Conservation (phyloP, 1,140 invertebrate species). For the Drosophila lowei region DNA sequence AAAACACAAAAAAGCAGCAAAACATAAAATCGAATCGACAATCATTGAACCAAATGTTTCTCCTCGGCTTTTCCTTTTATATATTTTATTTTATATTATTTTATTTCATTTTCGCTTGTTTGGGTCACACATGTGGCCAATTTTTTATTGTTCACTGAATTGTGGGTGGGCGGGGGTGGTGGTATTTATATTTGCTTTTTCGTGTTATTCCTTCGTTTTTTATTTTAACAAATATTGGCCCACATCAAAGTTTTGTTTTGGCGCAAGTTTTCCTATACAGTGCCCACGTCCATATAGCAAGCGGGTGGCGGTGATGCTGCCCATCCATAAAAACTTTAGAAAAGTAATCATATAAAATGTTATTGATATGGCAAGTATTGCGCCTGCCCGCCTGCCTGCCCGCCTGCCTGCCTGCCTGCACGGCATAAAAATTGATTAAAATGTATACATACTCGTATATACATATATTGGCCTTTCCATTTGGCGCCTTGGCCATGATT, state of each 20-base stretch:
- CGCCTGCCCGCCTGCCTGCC: conserved; percentile 4
- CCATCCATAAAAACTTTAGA: conserved; percentile 71
- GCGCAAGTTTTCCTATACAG: conserved; percentile 45
- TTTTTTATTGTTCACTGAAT: conserved; percentile 74
- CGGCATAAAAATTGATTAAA: conserved; percentile 72
- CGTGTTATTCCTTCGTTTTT: conserved; percentile 30
- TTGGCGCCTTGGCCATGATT: conserved; percentile 20
- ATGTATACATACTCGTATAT: conserved; percentile 15
- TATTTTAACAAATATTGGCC: conserved; percentile 64
- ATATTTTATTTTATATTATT: conserved; percentile 7
- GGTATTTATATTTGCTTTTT: conserved; percentile 65
- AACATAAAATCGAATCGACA: conserved; percentile 64
- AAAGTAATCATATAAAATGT: conserved; percentile 79
- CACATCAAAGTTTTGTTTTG: conserved; percentile 45
- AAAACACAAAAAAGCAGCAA: conserved; percentile 22
- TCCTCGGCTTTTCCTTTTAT: conserved; percentile 9
- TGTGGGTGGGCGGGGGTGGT: not conserved
- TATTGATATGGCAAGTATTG: conserved; percentile 66
- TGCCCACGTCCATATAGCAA: not conserved
- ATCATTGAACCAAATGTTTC: conserved; percentile 38
- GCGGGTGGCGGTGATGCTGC: too few species aligned
- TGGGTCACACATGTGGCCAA: conserved; percentile 67
- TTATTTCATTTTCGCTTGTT: conserved; percentile 33
- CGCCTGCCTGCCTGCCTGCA: conserved; percentile 8
- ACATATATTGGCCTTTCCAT: conserved; percentile 1